Evolutionary conservation across 2,113 vertebrate genomes (phyloP).

Genomic region (Oceanodroma tethys): DNA sequence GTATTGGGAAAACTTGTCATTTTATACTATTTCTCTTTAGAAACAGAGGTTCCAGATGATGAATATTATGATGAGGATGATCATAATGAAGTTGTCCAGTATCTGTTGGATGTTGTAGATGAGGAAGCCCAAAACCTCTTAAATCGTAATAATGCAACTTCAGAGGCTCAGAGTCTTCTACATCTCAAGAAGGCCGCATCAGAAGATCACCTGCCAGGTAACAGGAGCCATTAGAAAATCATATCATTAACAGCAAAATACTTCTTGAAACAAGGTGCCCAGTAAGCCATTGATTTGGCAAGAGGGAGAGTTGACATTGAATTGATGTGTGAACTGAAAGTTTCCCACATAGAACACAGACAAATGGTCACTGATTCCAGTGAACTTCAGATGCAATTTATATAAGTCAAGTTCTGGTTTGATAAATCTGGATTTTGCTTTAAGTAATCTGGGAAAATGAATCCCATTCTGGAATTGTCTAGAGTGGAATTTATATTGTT

Average conservation of each 20-base stretch:
- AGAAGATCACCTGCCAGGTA: constrained; percentile 59
- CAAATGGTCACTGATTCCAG: not conserved
- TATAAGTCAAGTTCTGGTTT: not conserved
- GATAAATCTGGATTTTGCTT: not conserved
- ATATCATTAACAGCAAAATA: not conserved
- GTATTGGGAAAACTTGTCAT: not conserved
- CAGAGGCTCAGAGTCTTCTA: constrained; percentile 71
- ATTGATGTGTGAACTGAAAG: not conserved
- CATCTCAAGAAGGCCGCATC: constrained; percentile 43
- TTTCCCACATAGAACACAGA: not conserved
- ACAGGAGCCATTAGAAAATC: not conserved
- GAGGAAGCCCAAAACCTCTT: constrained; percentile 81
- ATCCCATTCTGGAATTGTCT: not conserved
- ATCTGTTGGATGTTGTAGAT: constrained; percentile 79
- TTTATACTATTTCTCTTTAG: constrained; percentile 33
- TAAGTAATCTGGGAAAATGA: not conserved
- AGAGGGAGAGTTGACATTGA: not conserved
- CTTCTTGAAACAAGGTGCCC: not conserved
- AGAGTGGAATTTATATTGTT: not conserved
- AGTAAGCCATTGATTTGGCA: not conserved
- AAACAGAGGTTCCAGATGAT: constrained; percentile 60
- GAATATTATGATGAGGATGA: constrained; percentile 75
- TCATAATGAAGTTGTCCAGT: constrained; percentile 80
- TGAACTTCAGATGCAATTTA: not conserved
- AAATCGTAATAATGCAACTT: constrained; percentile 46